Percentiles rank a stretch among this genome's conserved stretches.
phyloP scores from a whole-genome alignment of 2,797 vertebrate species.

The Lerista edwardsae region DNA sequence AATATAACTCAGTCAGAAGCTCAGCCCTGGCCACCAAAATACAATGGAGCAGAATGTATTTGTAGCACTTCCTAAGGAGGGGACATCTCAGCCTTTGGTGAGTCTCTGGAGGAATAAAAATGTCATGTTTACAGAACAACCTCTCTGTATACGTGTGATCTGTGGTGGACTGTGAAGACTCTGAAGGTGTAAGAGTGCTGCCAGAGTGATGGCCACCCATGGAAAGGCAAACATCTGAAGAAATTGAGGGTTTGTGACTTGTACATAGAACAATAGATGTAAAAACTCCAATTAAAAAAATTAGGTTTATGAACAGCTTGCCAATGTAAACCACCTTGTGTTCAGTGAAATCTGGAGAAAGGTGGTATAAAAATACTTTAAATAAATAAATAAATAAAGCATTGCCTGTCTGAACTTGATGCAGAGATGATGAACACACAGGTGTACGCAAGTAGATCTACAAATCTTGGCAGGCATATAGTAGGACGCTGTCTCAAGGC shows the following conservation, averaged over 20 bases:
- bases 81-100: neutral
- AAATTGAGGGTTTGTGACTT: too few species aligned
- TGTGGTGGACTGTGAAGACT: too few species aligned
- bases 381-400: too few species aligned
- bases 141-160: accelerated
- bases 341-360: too few species aligned
- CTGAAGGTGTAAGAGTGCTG: too few species aligned
- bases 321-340: too few species aligned
- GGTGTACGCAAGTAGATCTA: neutral
- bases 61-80: slow-evolving; percentile 17
- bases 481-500: neutral
- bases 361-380: too few species aligned
- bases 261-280: too few species aligned
- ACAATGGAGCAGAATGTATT: neutral
- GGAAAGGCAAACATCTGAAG: too few species aligned
- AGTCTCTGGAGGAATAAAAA: neutral
- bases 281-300: too few species aligned
- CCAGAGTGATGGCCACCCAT: too few species aligned
- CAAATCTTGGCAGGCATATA: neutral
- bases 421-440: neutral
- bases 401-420: neutral
- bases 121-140: neutral
- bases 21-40: neutral
- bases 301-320: too few species aligned
- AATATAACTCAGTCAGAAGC: neutral